Conservation (phyloP, 2,797 vertebrate genomes). For the Mormyrops attenuatus region DNA sequence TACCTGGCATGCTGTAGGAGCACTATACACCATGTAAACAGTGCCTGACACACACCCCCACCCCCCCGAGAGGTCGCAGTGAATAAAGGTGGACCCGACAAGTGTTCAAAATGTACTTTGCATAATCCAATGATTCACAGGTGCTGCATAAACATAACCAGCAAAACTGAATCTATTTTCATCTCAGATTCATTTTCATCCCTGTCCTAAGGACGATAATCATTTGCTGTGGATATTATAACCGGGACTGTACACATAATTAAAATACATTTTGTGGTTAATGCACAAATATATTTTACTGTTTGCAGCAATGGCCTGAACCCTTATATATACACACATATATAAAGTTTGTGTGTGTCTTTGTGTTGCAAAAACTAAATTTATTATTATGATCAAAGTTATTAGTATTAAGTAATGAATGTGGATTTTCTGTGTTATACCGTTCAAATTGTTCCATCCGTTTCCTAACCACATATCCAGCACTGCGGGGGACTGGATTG, state of each 20-base stretch:
- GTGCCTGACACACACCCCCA: neutral
- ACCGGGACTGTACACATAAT: neutral
- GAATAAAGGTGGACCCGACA: neutral
- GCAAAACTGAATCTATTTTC: neutral
- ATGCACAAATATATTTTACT: neutral
- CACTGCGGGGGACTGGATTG: neutral
- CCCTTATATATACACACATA: neutral
- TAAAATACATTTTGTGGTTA: neutral
- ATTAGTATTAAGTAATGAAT: neutral
- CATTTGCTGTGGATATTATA: neutral
- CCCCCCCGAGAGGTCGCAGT: neutral
- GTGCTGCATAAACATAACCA: neutral
- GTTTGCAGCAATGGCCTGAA: neutral
- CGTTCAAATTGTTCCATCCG: neutral
- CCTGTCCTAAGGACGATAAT: neutral
- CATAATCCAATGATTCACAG: constrained; percentile 9
- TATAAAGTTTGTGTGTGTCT: neutral
- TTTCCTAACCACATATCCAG: neutral
- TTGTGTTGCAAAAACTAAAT: neutral
- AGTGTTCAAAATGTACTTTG: neutral
- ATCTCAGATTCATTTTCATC: neutral
- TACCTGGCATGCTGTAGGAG: neutral
- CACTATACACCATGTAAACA: neutral
- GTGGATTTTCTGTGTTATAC: neutral
- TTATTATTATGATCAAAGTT: neutral